These are phyloP conservation scores for Alviniconcha marisindica DNA, from an alignment of 1,140 invertebrate genomes.

Conservation along the genomic window DNA sequence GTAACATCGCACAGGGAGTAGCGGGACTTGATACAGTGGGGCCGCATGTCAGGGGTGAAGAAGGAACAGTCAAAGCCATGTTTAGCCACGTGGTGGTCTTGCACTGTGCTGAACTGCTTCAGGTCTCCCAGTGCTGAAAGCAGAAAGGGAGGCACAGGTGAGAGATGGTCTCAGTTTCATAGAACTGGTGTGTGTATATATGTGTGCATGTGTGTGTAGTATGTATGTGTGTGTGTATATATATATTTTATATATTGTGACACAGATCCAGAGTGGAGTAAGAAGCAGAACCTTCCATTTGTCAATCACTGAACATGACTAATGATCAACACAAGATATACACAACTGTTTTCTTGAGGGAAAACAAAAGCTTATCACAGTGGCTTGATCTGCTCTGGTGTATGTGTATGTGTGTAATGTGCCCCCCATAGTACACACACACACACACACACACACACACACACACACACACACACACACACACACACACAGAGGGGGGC, in stretches of 20 bases:
- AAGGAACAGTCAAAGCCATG: slow-evolving; percentile 66
- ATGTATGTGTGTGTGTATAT: slow-evolving; percentile 23
- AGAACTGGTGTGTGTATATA: not conserved
- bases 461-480: not conserved
- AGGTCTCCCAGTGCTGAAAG: slow-evolving; percentile 68
- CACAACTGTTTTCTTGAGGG: no score
- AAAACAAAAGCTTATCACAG: no score
- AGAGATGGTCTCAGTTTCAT: not conserved
- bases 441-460: not conserved
- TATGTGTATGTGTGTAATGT: no score
- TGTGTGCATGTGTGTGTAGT: not conserved
- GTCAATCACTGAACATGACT: no score
- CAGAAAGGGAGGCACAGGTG: not conserved
- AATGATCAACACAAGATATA: no score
- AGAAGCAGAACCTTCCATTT: no score
- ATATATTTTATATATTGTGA: no score
- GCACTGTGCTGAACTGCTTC: slow-evolving; percentile 57
- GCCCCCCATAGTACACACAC: no score
- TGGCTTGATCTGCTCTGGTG: no score
- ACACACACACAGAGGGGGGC: not conserved
- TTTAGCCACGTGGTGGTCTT: slow-evolving; percentile 62
- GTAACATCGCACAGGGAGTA: slow-evolving; percentile 63
- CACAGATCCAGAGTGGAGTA: no score
- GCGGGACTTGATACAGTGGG: slow-evolving; percentile 63
- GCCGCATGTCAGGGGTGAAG: slow-evolving; percentile 62